Conservation (phyloP, 2,888 invertebrate genomes). For the Lottia gigantea region DNA sequence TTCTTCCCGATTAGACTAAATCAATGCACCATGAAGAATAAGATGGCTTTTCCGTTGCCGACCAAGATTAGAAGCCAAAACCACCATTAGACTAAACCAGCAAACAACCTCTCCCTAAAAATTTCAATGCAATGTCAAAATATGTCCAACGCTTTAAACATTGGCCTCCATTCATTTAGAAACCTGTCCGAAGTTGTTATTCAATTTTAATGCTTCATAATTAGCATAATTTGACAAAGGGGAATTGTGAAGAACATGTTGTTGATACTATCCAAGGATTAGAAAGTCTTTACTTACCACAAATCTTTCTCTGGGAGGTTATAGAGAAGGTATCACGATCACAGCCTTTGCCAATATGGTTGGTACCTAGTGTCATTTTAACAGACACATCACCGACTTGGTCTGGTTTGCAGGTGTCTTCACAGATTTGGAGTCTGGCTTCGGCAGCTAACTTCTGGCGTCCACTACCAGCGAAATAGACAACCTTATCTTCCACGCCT, state of each 20-base stretch:
- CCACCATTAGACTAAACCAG: too few relatives aligned
- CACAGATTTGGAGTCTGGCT: constrained; percentile 72
- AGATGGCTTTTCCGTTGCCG: too few relatives aligned
- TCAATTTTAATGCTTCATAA: too few relatives aligned
- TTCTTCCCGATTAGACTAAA: too few relatives aligned
- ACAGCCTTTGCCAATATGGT: constrained; percentile 95
- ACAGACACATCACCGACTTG: constrained; percentile 64
- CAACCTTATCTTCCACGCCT: constrained; percentile 85
- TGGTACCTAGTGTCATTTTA: constrained; percentile 77
- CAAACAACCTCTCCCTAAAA: too few relatives aligned
- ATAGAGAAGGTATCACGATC: constrained; percentile 93
- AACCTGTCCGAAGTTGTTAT: too few relatives aligned
- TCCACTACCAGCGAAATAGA: constrained; percentile 87
- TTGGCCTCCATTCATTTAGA: too few relatives aligned
- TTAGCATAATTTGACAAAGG: too few relatives aligned
- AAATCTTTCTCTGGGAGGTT: constrained; percentile 84
- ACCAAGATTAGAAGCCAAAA: too few relatives aligned
- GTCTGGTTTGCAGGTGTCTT: constrained; percentile 69
- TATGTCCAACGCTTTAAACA: too few relatives aligned
- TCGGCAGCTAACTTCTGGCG: constrained; percentile 84
- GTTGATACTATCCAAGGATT: background rate
- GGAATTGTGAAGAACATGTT: background rate
- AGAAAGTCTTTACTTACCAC: constrained; percentile 72
- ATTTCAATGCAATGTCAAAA: too few relatives aligned
- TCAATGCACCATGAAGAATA: too few relatives aligned